Evolutionary conservation across 2,113 vertebrate species (phyloP).

Genomic region (Leucosticte australis): DNA sequence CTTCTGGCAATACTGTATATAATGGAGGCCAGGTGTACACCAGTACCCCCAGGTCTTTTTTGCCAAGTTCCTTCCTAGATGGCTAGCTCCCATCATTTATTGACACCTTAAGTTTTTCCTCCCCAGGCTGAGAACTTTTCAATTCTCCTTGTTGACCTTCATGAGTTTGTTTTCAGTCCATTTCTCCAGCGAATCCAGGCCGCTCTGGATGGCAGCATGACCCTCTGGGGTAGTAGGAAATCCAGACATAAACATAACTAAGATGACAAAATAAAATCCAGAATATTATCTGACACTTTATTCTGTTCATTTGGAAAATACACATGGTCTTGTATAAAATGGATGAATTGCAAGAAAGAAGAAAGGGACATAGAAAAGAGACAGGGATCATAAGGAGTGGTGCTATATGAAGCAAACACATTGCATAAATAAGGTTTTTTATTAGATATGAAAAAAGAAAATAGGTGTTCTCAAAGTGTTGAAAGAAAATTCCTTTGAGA

Average conservation of each 20-base stretch:
- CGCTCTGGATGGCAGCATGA: background rate
- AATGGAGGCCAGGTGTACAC: background rate
- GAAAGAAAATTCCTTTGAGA: background rate
- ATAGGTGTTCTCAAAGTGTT: background rate
- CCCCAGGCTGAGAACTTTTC: background rate
- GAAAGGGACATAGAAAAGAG: background rate
- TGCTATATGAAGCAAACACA: rapidly evolving
- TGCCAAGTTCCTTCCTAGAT: background rate
- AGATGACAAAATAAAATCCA: background rate
- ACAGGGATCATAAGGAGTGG: background rate
- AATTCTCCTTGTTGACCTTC: background rate
- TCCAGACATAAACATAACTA: background rate
- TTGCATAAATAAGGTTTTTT: background rate
- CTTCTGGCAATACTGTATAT: background rate
- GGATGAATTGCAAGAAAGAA: background rate
- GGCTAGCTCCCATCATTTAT: background rate
- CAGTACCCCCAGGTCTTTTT: background rate
- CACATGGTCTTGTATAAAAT: background rate
- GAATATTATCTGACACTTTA: background rate
- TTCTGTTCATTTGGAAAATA: background rate
- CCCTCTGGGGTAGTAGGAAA: background rate
- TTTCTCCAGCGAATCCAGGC: background rate
- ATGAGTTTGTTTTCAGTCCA: background rate
- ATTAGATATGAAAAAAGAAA: background rate
- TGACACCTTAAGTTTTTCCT: background rate